Base-by-base conservation (phyloP, 1,140 invertebrate species). In the Zaprionus taronus region DNA sequence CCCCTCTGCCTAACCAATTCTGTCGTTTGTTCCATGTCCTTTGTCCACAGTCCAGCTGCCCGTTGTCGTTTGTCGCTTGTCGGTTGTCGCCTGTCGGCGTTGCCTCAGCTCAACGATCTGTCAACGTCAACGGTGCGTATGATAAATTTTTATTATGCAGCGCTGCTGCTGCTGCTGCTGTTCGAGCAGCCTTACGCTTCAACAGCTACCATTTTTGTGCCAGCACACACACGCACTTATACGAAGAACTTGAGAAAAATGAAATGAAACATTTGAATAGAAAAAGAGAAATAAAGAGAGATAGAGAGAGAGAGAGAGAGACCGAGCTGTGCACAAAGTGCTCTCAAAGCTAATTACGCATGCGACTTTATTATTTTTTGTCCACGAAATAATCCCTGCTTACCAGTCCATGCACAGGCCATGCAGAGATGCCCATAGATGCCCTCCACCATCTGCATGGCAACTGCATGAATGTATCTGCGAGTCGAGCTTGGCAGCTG, bases 51-150 rank as follows among this genome's bases (percentile, higher is more conserved):
- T 41, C 34, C 58, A 41, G 66, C 79, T 79, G 76, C 67, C 55
- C 66, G 38, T 49, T 64, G 58, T 62, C 61, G 41, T 28, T 63
- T 69, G 60, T 63, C 60, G 24, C 4, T 28, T 55, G 66, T 47
- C 67, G 24, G 24, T 60, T 72, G 73, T 71, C 61, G 67, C 24
- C 56, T 72, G 72, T 80, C 67, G 62, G 31, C 63, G 63, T 41
- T 66, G 77, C 73, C 65, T 75, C 80, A 81, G 56, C 75, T 73
- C 58, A 70, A 77, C 81, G 79, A 89, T 89, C 85, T 90, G 85
- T 89, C 85, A 89, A 89, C 81, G 85, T 89, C 85, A 89, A 90
- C 79, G 81, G 85, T 85, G 84, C 85, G 84, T 89, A 89, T 89
- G 85, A 89, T 90, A 85, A 80, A 89, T 89, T 81, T 90, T 81